These are phyloP conservation scores for mouse (Mus musculus) DNA, from an alignment of 2,113 vertebrate genomes.

Conservation along the genomic window GRCm39 chr1:157246001-157246500, in stretches of 20 bases:
- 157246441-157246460: not conserved
- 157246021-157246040: slow-evolving; percentile 44
- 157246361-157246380: not conserved
- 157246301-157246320: slow-evolving; percentile 23
- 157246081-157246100: no score
- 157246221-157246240: not conserved
- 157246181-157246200: no score
- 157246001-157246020: slow-evolving; percentile 2
- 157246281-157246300: not conserved
- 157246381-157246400: not conserved
- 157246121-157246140: no score
- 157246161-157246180: no score
- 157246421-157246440: not conserved
- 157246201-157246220: not conserved
- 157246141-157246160: no score
- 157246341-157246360: not conserved
- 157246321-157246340: not conserved
- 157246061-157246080: not conserved
- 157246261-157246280: not conserved
- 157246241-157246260: not conserved
- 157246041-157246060: slow-evolving; percentile 16
- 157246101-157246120: no score
- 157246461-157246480: not conserved
- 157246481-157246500: not conserved
- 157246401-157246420: slow-evolving; percentile 11